phyloP scores from a whole-genome alignment of 2,888 invertebrate species.

The Choristoneura rosaceana region DNA sequence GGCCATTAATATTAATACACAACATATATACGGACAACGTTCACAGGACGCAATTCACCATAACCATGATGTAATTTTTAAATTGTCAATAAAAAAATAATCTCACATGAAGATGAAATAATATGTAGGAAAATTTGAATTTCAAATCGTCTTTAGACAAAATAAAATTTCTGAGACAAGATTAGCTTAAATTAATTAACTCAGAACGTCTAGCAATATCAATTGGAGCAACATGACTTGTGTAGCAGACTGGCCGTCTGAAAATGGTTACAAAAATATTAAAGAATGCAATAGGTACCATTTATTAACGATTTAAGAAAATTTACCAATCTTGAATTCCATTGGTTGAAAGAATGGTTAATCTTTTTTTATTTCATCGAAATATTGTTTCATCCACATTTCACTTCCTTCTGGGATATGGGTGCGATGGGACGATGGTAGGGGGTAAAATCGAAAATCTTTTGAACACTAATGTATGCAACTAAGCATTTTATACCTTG shows the following conservation, averaged over 20 bases:
- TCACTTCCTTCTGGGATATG: slow-evolving; percentile 46
- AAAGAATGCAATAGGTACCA: too few relatives aligned
- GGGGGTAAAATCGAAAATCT: slow-evolving; percentile 56
- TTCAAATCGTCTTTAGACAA: too few relatives aligned
- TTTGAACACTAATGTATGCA: slow-evolving; percentile 71
- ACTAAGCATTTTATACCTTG: slow-evolving; percentile 66
- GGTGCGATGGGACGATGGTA: slow-evolving; percentile 61
- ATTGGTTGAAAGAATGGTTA: not conserved
- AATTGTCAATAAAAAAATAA: slow-evolving; percentile 76
- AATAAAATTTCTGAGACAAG: not conserved
- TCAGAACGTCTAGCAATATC: not conserved
- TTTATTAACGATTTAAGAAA: too few relatives aligned
- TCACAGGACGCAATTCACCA: slow-evolving; percentile 47
- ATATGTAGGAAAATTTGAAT: not conserved
- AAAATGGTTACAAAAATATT: too few relatives aligned
- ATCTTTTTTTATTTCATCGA: not conserved
- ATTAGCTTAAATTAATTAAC: not conserved
- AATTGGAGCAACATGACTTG: too few relatives aligned
- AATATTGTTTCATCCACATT: slow-evolving; percentile 37
- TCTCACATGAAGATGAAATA: slow-evolving; percentile 67
- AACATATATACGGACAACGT: slow-evolving; percentile 71
- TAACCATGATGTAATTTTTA: slow-evolving; percentile 40
- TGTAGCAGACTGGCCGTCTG: too few relatives aligned
- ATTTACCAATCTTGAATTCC: too few relatives aligned
- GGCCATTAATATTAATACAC: slow-evolving; percentile 72